phyloP scores from a whole-genome alignment of 1,140 invertebrate genomes.

The Drosophila kanapiae region DNA sequence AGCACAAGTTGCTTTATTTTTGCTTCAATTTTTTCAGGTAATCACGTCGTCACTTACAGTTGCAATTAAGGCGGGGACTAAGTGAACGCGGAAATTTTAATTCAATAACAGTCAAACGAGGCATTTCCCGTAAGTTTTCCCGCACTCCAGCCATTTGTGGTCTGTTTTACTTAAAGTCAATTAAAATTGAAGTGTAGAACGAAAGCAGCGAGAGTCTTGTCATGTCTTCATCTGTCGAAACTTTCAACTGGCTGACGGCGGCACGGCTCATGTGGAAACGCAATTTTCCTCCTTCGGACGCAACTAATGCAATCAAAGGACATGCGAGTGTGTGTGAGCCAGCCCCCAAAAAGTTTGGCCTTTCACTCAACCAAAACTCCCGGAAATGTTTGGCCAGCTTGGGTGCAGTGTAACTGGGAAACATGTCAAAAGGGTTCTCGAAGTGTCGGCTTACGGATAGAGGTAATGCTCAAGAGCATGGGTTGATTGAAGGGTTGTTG shows the following conservation, averaged over 20 bases:
- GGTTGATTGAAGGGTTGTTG: slow-evolving; percentile 17
- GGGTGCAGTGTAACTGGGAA: slow-evolving; percentile 31
- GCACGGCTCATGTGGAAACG: slow-evolving; percentile 43
- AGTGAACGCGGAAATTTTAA: slow-evolving; percentile 70
- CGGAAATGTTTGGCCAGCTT: slow-evolving; percentile 4
- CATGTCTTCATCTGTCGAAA: slow-evolving; percentile 58
- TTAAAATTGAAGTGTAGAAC: slow-evolving; percentile 65
- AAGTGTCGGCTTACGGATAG: slow-evolving; percentile 27
- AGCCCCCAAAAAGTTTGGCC: slow-evolving; percentile 33
- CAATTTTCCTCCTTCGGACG: slow-evolving; percentile 29
- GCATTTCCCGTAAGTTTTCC: slow-evolving; percentile 63
- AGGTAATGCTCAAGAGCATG: slow-evolving; percentile 6
- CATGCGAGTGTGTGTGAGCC: slow-evolving; percentile 16
- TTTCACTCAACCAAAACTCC: slow-evolving; percentile 3
- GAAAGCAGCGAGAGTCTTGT: slow-evolving; percentile 18
- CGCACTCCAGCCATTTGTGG: slow-evolving; percentile 41
- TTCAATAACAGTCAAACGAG: slow-evolving; percentile 80
- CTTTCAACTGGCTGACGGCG: slow-evolving; percentile 44
- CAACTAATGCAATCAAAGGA: slow-evolving; percentile 70
- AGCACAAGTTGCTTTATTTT: slow-evolving; percentile 21
- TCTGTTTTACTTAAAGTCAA: slow-evolving; percentile 76
- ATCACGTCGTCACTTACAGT: slow-evolving; percentile 73
- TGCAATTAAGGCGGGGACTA: slow-evolving; percentile 58
- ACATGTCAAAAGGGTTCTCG: slow-evolving; percentile 35
- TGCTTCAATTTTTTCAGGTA: slow-evolving; percentile 55